Percentiles rank a stretch among this genome's conserved stretches.
These are phyloP conservation scores for Aldabrachelys gigantea DNA, from an alignment of 2,113 vertebrate species.

Conservation along the genomic window DNA sequence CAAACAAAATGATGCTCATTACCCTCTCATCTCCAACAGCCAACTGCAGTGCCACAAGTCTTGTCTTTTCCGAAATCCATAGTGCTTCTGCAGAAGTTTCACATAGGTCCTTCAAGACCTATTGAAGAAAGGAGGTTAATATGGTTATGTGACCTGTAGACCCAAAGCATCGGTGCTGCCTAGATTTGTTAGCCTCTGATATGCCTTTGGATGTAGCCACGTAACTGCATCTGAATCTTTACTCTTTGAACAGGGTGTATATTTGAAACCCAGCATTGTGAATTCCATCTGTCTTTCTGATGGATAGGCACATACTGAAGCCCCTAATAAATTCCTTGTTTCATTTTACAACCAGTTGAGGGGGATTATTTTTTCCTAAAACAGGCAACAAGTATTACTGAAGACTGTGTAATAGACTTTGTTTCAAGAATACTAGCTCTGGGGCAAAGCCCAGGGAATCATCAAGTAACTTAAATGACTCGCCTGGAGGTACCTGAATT, in stretches of 20 bases:
- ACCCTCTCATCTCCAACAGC: background rate
- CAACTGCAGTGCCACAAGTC: conserved; percentile 12
- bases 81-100: background rate
- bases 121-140: background rate
- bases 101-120: background rate
- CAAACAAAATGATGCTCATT: background rate
- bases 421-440: background rate
- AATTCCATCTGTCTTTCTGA: background rate
- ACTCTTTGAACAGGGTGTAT: accelerated
- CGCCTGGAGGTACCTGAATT: background rate
- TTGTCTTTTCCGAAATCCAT: background rate
- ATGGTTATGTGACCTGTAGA: background rate
- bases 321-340: background rate
- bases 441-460: background rate
- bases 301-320: background rate
- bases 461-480: background rate
- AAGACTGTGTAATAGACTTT: background rate
- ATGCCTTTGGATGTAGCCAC: background rate
- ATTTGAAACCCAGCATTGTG: background rate
- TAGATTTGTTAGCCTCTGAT: accelerated
- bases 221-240: background rate
- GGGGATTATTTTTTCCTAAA: background rate
- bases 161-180: accelerated
- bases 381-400: background rate
- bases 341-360: background rate